A percentile compares a stretch with the other conserved stretches of the same genome.
These are phyloP conservation scores for Athrips mouffetella DNA, from an alignment of 2,888 invertebrate species.

Conservation along the genomic window DNA sequence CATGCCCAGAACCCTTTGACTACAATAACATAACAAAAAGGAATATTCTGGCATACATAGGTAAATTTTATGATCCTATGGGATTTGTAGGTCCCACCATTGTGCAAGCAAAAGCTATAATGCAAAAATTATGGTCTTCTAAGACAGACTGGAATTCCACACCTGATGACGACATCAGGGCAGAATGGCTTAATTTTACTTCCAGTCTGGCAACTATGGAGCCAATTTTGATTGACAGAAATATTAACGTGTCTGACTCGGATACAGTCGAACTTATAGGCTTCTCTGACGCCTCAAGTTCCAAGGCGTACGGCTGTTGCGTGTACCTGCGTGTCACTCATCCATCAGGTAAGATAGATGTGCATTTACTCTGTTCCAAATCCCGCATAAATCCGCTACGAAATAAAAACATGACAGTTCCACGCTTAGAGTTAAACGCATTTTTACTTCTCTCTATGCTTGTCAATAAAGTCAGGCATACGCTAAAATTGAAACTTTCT, in stretches of 20 bases:
- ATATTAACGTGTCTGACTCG: neutral
- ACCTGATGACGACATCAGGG: neutral
- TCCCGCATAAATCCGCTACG: constrained; percentile 18
- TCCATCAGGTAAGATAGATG: constrained; percentile 3
- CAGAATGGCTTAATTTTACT: neutral
- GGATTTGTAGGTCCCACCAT: constrained; percentile 20
- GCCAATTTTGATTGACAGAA: neutral
- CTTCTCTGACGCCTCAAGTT: neutral
- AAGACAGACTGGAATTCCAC: neutral
- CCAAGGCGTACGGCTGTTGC: constrained; percentile 15
- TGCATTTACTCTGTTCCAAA: constrained; percentile 20
- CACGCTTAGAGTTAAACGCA: constrained; percentile 23
- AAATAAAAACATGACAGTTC: constrained; percentile 14
- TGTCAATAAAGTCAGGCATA: no score
- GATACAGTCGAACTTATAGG: neutral
- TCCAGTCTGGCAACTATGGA: neutral
- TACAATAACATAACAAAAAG: constrained; percentile 18
- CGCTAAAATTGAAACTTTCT: no score
- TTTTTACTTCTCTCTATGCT: no score
- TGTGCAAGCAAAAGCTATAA: constrained; percentile 19
- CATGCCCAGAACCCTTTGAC: constrained; percentile 1
- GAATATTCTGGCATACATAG: constrained; percentile 19
- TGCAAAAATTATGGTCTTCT: constrained; percentile 16
- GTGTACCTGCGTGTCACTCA: constrained; percentile 13
- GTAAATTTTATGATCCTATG: constrained; percentile 24